Percentiles rank a stretch among this genome's conserved stretches.
Evolutionary conservation across 1,140 invertebrate species (phyloP).

Genomic region (Elymnias hypermnestra): DNA sequence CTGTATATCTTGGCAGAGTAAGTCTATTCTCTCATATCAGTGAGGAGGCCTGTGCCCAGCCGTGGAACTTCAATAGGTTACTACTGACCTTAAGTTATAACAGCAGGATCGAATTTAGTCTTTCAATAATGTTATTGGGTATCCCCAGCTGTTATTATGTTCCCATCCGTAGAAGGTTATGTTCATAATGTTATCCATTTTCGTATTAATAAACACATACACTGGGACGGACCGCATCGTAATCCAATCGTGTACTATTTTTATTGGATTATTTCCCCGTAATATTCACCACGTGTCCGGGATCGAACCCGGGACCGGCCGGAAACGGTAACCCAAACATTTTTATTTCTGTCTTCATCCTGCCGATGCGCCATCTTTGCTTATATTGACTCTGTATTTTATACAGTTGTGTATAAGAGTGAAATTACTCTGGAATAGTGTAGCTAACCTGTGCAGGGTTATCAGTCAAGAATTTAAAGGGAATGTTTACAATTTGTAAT

Average conservation of each 20-base stretch:
- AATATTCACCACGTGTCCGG: slow-evolving; percentile 63
- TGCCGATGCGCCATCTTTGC: slow-evolving; percentile 16
- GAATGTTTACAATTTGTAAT: too few species aligned
- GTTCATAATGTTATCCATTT: not conserved
- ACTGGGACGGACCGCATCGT: slow-evolving; percentile 14
- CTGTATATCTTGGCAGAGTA: too few species aligned
- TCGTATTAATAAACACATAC: slow-evolving; percentile 2
- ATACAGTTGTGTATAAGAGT: not conserved
- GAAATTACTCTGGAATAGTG: too few species aligned
- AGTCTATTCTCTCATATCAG: too few species aligned
- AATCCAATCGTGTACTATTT: slow-evolving; percentile 60
- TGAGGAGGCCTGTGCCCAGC: too few species aligned
- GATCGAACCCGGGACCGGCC: slow-evolving; percentile 56
- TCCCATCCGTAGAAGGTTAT: too few species aligned
- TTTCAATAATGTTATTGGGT: too few species aligned
- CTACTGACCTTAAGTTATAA: too few species aligned
- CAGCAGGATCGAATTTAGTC: too few species aligned
- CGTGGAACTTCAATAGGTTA: too few species aligned
- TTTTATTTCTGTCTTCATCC: slow-evolving; percentile 70
- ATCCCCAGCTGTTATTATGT: too few species aligned
- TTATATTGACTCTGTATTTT: slow-evolving; percentile 7
- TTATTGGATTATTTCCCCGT: slow-evolving; percentile 65
- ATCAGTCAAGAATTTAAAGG: too few species aligned
- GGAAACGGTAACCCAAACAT: slow-evolving; percentile 69
- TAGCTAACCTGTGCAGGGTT: not conserved